Evolutionary conservation across 2,888 invertebrate species (phyloP).

Genomic region (Masnerella sp.): DNA sequence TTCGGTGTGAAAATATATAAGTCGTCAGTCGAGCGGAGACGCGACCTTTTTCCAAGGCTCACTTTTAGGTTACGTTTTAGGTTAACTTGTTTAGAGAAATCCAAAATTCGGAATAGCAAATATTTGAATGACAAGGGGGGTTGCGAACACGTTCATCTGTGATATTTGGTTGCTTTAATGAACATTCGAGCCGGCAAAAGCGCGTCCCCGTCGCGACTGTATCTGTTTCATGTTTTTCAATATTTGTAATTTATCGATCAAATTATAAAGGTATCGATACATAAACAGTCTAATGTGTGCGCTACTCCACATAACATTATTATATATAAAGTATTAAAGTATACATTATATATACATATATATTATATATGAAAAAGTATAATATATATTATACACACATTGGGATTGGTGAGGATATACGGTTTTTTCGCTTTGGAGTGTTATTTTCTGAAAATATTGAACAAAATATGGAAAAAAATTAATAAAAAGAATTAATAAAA

Average conservation of each 20-base stretch:
- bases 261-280: constrained; percentile 77
- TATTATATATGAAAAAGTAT: constrained; percentile 74
- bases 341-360: constrained; percentile 75
- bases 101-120: too few species aligned
- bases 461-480: constrained; percentile 77
- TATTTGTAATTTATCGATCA: constrained; percentile 78
- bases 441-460: constrained; percentile 78
- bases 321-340: constrained; percentile 76
- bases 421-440: constrained; percentile 78
- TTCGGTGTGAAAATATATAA: constrained; percentile 76
- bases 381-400: constrained; percentile 77
- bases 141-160: too few species aligned
- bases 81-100: too few species aligned
- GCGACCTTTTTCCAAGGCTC: constrained; percentile 54
- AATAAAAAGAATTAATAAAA: constrained; percentile 76
- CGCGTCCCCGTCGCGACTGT: constrained; percentile 70
- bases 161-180: too few species aligned
- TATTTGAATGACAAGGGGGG: too few species aligned
- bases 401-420: constrained; percentile 77
- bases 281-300: constrained; percentile 77
- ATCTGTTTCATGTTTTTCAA: constrained; percentile 78
- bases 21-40: constrained; percentile 69
- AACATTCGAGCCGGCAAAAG: too few species aligned
- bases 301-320: constrained; percentile 77
- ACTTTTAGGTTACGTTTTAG: too few species aligned